Base-by-base conservation (phyloP, 2,888 invertebrate species). In the Sinodicranocentrus sp. region DNA sequence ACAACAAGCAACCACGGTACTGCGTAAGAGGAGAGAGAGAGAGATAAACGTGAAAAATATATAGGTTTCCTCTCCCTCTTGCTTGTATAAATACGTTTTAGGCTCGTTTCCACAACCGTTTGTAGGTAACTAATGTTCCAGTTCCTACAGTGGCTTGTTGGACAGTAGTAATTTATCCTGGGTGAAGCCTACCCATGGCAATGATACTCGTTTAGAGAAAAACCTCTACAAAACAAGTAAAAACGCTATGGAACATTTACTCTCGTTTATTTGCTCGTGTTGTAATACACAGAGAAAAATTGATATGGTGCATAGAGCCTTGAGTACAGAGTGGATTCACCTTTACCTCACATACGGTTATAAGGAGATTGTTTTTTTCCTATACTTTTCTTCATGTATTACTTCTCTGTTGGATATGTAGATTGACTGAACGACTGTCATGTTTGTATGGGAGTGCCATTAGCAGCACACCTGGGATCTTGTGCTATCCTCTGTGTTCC, bases 401-500 rank as follows among this genome's bases (percentile, higher is more conserved):
- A 21, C 19, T 2, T 2, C 3, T 2, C 19, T 17, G 54, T 21
- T 13, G 19, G 54, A 63, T 28, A 63, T 63, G 33, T 28, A 52
- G 68, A 68, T 68, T 52, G 68, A 68, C n/a, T 68, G 48, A 65
- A 65, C 44, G 68, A 68, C 68, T 65, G 43, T 65, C 65, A 65
- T 68, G 68, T 48, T 19, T 68, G 48, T 68, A 26, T 26, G 68
- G 68, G 52, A 68, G 68, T 25, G 68, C 52, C 52, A 68, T 68
- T 68, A 68, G 52, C 48, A 17, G 52, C 68, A 52, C 68, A 68
- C 68, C 68, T 68, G 68, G 68, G 68, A 68, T 48, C 26, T 44
- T 23, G 2, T 48, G n/a, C 26, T 21, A 23, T 23, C 23, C 13
- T 15, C 43, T 44, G 2, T 17, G 28, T 48, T 5, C 52, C 15